A percentile compares a stretch with the other conserved stretches of the same genome.
Conservation (phyloP, 2,888 invertebrate species). For the Pseudoips prasinana region DNA sequence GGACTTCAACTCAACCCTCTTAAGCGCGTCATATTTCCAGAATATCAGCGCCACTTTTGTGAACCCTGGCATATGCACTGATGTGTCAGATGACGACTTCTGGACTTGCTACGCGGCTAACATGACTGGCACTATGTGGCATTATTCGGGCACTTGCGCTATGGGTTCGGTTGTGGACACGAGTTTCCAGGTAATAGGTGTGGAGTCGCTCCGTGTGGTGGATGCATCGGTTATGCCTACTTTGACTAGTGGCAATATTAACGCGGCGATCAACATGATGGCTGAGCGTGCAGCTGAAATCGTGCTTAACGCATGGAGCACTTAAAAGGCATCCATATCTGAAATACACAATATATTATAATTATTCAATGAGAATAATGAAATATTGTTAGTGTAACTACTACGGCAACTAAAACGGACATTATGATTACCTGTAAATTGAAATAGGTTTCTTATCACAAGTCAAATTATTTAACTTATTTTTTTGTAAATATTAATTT, state of each 20-base stretch:
- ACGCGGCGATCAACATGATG: conserved; percentile 60
- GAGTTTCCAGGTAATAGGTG: conserved; percentile 53
- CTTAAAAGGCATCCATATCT: no score
- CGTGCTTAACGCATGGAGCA: conserved; percentile 39
- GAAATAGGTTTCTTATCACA: no score
- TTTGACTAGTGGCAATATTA: conserved; percentile 77
- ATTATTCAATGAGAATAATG: no score
- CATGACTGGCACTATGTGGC: conserved; percentile 84
- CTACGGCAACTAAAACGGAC: no score
- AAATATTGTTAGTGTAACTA: no score
- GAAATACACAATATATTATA: no score
- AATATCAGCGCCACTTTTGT: conserved; percentile 26
- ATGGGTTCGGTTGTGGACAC: conserved; percentile 89
- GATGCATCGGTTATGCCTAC: conserved; percentile 66
- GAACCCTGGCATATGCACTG: conserved; percentile 30
- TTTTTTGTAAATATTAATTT: no score
- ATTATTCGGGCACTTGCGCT: conserved; percentile 86
- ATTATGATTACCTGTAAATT: no score
- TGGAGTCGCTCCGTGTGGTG: conserved; percentile 33
- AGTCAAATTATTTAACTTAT: no score
- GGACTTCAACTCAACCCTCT: conserved; percentile 31
- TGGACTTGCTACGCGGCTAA: conserved; percentile 25
- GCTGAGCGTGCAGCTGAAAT: no score
- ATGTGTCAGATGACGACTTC: no score
- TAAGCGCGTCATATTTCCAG: conserved; percentile 33